These are phyloP conservation scores for Epiblema foenella DNA, from an alignment of 2,888 invertebrate species.

Conservation along the genomic window DNA sequence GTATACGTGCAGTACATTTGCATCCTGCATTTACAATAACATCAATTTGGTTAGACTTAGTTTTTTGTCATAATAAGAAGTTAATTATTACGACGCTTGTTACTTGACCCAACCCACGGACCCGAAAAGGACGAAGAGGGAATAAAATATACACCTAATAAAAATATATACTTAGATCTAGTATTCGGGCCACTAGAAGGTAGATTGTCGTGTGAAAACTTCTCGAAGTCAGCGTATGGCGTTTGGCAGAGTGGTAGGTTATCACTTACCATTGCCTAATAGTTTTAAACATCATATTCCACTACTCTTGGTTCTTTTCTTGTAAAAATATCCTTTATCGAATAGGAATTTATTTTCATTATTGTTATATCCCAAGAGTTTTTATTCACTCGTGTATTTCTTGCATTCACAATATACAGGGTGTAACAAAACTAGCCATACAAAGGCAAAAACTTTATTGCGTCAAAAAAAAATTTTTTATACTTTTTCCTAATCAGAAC, in stretches of 20 bases:
- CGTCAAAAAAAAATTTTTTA: too few relatives aligned
- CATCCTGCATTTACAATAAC: conserved; percentile 29
- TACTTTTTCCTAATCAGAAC: too few relatives aligned
- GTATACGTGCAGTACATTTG: conserved; percentile 15
- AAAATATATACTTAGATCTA: conserved; percentile 22
- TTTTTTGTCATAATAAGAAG: neutral
- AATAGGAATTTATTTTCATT: conserved; percentile 14
- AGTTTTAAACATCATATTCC: conserved; percentile 18
- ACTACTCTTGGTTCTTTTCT: conserved; percentile 22
- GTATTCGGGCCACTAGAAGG: neutral
- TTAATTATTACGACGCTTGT: neutral
- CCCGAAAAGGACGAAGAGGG: neutral
- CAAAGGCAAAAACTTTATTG: too few relatives aligned
- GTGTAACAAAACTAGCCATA: too few relatives aligned
- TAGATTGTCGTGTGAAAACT: neutral
- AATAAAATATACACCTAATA: conserved; percentile 13
- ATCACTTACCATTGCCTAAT: neutral
- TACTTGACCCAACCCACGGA: neutral
- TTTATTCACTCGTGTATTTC: conserved; percentile 1
- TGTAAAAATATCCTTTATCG: conserved; percentile 25
- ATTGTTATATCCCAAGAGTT: conserved; percentile 1
- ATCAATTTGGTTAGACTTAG: conserved; percentile 21
- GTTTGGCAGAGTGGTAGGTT: neutral
- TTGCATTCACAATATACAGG: conserved; percentile 10
- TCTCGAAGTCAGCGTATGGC: neutral